phyloP scores from a whole-genome alignment of 2,888 invertebrate species.

The Cetonia aurata region DNA sequence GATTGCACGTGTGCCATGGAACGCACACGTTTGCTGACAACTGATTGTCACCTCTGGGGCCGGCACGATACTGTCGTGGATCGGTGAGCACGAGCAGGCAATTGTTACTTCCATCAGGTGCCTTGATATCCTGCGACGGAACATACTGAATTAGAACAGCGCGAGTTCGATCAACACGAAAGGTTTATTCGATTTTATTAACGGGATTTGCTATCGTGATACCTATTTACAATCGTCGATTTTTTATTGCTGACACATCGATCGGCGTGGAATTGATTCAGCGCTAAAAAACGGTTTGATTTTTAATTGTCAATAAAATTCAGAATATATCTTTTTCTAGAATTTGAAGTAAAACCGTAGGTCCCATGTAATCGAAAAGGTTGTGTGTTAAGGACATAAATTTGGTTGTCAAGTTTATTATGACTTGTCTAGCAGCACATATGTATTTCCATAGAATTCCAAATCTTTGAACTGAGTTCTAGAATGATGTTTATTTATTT shows the following conservation, averaged over 20 bases:
- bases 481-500: too few relatives aligned
- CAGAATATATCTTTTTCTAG: too few relatives aligned
- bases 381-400: too few relatives aligned
- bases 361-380: too few relatives aligned
- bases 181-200: constrained; percentile 2
- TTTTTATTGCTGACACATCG: not conserved
- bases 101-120: constrained; percentile 47
- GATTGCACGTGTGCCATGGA: constrained; percentile 48
- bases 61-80: constrained; percentile 47
- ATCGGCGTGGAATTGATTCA: too few relatives aligned
- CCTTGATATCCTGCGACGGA: constrained; percentile 46
- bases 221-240: not conserved
- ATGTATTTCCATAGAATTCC: too few relatives aligned
- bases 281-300: too few relatives aligned
- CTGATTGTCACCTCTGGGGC: constrained; percentile 50
- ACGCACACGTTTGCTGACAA: constrained; percentile 48
- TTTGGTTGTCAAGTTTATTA: too few relatives aligned
- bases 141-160: constrained; percentile 41
- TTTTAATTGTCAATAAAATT: too few relatives aligned
- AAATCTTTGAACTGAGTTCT: too few relatives aligned
- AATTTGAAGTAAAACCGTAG: too few relatives aligned
- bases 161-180: constrained; percentile 12
- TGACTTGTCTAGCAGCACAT: too few relatives aligned
- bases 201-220: not conserved
- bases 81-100: constrained; percentile 48